phyloP scores from a whole-genome alignment of 2,113 vertebrate species.

The Paracyprichromis sp. region DNA sequence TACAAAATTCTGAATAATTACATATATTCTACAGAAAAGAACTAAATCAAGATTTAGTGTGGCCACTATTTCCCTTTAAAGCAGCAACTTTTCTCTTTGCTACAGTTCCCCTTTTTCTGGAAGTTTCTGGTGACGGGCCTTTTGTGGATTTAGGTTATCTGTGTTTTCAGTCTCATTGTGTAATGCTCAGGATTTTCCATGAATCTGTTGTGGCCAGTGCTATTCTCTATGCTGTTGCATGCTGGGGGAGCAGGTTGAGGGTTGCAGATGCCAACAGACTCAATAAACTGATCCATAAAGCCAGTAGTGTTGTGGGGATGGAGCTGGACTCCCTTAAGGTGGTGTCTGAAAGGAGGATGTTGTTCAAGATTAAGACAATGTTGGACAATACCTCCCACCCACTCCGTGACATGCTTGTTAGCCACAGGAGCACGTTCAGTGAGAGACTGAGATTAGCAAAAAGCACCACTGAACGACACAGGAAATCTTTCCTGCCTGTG shows the following conservation, averaged over 20 bases:
- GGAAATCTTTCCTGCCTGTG: neutral
- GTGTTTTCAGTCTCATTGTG: neutral
- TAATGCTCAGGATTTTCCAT: neutral
- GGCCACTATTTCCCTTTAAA: neutral
- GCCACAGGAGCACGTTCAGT: neutral
- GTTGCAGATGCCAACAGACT: neutral
- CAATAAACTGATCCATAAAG: neutral
- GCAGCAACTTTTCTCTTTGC: neutral
- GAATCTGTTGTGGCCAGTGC: neutral
- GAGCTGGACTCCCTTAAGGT: neutral
- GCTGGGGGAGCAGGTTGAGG: neutral
- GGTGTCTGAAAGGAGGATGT: neutral
- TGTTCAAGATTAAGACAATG: neutral
- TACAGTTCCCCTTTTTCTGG: neutral
- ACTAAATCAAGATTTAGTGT: neutral
- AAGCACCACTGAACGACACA: neutral
- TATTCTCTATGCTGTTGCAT: neutral
- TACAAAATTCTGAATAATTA: neutral
- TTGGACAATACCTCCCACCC: neutral
- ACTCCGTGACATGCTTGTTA: neutral
- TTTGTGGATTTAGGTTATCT: neutral
- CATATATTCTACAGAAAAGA: neutral
- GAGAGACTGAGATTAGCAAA: neutral
- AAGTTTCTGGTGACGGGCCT: neutral
- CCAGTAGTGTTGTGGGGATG: neutral